These are phyloP conservation scores for Alexandromys fortis DNA, from an alignment of 2,113 vertebrate species.

Conservation along the genomic window DNA sequence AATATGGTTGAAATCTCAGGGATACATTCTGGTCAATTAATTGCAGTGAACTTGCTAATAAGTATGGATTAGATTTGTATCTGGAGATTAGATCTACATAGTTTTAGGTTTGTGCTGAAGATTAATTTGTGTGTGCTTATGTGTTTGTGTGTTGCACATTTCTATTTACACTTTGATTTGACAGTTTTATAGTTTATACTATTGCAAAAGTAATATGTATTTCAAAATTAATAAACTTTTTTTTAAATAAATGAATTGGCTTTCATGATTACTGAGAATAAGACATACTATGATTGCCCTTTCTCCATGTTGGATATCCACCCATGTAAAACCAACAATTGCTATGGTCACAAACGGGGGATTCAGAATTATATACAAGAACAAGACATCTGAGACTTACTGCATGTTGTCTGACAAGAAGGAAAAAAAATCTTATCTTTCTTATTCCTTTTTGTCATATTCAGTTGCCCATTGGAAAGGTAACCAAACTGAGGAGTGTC, in stretches of 20 bases:
- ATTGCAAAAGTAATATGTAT: background rate
- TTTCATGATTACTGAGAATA: background rate
- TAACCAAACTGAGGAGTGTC: background rate
- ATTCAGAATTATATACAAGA: background rate
- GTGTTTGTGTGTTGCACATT: background rate
- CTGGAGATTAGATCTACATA: background rate
- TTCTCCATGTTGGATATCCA: background rate
- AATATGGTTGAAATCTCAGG: background rate
- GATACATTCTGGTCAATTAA: background rate
- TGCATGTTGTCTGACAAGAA: background rate
- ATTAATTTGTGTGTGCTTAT: background rate
- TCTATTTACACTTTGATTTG: background rate
- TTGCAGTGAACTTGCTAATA: background rate
- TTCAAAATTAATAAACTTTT: background rate
- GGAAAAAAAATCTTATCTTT: background rate
- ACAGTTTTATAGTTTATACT: background rate
- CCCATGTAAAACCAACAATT: background rate
- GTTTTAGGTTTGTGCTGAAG: background rate
- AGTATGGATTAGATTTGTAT: background rate
- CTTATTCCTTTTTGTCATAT: background rate
- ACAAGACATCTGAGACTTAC: background rate
- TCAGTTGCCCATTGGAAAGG: background rate
- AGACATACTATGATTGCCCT: background rate
- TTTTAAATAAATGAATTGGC: background rate
- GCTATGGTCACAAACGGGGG: background rate